Base-by-base conservation (phyloP, 2,888 invertebrate genomes). In the Ligdia adustata region DNA sequence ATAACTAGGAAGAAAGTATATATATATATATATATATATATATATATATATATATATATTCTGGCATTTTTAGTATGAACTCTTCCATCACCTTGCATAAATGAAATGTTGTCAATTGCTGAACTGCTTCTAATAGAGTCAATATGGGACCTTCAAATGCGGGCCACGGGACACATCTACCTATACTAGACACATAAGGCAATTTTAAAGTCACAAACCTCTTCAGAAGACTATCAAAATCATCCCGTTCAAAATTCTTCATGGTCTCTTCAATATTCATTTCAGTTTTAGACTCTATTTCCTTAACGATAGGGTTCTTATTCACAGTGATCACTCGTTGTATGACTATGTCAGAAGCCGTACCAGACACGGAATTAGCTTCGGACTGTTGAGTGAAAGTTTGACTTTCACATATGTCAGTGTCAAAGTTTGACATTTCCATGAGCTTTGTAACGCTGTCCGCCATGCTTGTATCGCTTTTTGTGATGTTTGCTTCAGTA, bases 211-310 rank as follows among this genome's bases (percentile, higher is more conserved):
- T 6, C 9, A 32, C 52, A 31, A 53, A 72, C 72, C 70, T 73
- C 1, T 76, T 66, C 7, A 84, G 56, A 20, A 78, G 79, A 0
- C 66, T 59, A 2, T 79, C 72, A 4, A 80, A 44, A 0, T 71
- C 72, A 1, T 70, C 48, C 5, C 56, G 70, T 22, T 85, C 82
- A 37, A 85, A 60, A 31, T 69, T 72, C 18, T 79, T 78, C 2
- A 86, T 47, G 0, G 77, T 72, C 18, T 79, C 70, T 27, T 86
- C 85, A 3, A 85, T 82, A 6, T 77, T 72, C 9, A 68, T 64
- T 1, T 60, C 57, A 0, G 47, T 26, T 39, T 53, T 60, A 2
- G 24, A 11, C 5, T 41, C 57, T 11, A 0, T 48, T 16, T 20
- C 50, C 4, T 14, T 7, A 0, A 9, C 4, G 0, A 24, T 22